phyloP scores from a whole-genome alignment of 2,113 vertebrate genomes.

The Erythrocercus mccallii region DNA sequence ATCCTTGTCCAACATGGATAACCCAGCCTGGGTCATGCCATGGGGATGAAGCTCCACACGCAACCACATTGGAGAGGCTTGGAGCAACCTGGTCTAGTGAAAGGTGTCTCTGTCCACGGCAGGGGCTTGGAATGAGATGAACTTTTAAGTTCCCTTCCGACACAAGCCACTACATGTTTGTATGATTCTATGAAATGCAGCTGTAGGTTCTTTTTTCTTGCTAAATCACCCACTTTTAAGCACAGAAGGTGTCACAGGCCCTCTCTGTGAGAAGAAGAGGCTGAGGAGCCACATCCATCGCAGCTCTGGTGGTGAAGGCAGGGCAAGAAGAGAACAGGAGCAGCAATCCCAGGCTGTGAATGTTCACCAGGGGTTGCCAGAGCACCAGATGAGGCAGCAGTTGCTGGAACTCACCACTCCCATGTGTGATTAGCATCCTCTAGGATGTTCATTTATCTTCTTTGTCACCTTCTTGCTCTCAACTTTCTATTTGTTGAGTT shows the following conservation, averaged over 20 bases:
- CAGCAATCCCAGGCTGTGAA: background rate
- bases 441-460: background rate
- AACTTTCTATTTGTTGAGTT: background rate
- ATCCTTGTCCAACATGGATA: background rate
- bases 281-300: background rate
- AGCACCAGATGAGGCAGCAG: background rate
- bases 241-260: background rate
- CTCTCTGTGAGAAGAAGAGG: background rate
- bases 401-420: background rate
- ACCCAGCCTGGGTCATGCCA: background rate
- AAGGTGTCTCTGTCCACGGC: background rate
- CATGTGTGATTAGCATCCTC: background rate
- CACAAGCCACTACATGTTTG: too few species aligned
- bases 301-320: background rate
- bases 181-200: background rate
- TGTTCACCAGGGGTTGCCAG: background rate
- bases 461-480: background rate
- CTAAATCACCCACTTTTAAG: background rate
- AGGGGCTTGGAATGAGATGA: background rate
- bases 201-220: background rate
- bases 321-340: background rate
- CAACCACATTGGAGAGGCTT: fast-evolving
- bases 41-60: background rate
- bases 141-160: background rate
- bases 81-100: background rate